phyloP scores from a whole-genome alignment of 2,113 vertebrate genomes.

The Bos taurus region DNA sequence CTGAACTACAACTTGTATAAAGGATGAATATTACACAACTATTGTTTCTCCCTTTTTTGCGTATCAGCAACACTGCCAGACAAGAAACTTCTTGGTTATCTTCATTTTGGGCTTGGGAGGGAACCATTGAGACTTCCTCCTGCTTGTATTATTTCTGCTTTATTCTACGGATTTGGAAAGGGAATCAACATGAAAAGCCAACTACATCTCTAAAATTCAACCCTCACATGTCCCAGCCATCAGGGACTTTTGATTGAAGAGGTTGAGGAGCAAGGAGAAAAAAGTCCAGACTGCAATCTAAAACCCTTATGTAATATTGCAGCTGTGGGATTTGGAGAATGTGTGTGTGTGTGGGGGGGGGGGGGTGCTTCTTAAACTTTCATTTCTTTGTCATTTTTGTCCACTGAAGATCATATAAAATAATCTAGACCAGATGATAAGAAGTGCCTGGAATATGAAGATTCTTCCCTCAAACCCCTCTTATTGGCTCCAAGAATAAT shows the following conservation, averaged over 20 bases:
- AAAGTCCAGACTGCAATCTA: neutral
- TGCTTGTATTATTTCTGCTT: neutral
- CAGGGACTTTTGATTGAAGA: neutral
- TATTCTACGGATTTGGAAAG: neutral
- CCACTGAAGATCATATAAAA: neutral
- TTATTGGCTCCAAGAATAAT: neutral
- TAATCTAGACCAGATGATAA: neutral
- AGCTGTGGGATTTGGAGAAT: neutral
- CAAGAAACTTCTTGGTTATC: neutral
- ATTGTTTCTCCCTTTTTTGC: neutral
- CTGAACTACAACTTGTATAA: neutral
- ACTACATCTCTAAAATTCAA: neutral
- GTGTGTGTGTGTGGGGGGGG: neutral
- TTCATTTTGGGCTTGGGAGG: neutral
- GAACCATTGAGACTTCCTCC: neutral
- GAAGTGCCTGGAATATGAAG: neutral
- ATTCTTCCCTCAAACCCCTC: neutral
- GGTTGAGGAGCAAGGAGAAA: neutral
- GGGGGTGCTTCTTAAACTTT: neutral
- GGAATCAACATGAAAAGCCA: neutral
- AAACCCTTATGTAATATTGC: neutral
- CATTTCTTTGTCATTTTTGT: neutral
- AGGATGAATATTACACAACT: neutral
- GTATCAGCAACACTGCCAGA: neutral
- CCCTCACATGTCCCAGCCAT: neutral